These are phyloP conservation scores for Ursus arctos DNA, from an alignment of 2,113 vertebrate species.

Conservation along the genomic window DNA sequence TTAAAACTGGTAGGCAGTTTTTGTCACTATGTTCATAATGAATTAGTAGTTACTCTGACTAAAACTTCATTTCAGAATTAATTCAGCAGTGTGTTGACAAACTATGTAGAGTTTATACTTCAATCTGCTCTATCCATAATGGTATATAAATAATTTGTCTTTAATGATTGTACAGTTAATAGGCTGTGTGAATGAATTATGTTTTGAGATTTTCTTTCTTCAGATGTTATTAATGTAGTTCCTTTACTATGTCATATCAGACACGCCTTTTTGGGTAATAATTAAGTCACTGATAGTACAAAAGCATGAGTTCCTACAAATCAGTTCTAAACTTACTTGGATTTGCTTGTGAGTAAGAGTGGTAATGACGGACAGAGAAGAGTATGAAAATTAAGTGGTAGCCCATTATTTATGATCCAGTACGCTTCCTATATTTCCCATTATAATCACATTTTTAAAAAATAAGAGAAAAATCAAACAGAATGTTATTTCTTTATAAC, in stretches of 20 bases:
- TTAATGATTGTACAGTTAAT: neutral
- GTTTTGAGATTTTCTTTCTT: neutral
- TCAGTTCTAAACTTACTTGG: neutral
- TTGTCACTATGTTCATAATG: neutral
- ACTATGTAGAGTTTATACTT: neutral
- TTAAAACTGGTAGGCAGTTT: neutral
- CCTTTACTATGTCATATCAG: neutral
- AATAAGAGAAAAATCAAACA: neutral
- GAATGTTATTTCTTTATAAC: neutral
- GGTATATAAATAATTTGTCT: conserved; percentile 2
- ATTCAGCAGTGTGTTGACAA: neutral
- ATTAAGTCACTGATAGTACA: neutral
- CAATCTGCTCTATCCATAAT: neutral
- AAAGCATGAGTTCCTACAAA: neutral
- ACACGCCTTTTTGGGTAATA: neutral
- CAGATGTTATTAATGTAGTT: neutral
- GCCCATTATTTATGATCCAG: neutral
- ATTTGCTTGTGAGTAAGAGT: conserved; percentile 9
- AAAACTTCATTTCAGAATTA: neutral
- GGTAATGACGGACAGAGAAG: neutral
- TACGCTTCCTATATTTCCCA: neutral
- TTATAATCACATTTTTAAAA: neutral
- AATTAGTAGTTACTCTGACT: conserved; percentile 25
- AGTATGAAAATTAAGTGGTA: neutral
- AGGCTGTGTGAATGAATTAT: neutral